Conservation (phyloP, 2,113 vertebrate species). For the Osmerus eperlanus region DNA sequence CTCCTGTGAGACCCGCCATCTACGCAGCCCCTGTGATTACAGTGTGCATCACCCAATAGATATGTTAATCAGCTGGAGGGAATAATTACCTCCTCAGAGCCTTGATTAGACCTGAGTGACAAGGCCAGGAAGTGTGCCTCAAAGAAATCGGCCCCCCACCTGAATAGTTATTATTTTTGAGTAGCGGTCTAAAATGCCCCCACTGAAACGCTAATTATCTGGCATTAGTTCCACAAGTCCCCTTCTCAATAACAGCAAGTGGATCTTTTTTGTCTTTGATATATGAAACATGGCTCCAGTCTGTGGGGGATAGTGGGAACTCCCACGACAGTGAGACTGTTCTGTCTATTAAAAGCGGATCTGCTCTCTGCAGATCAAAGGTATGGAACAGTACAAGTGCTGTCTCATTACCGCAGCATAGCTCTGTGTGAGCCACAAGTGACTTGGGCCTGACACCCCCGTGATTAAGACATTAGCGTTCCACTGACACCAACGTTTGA, state of each 20-base stretch:
- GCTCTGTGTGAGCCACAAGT: background rate
- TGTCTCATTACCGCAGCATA: slow-evolving; percentile 24
- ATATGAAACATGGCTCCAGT: slow-evolving; percentile 39
- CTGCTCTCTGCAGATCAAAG: slow-evolving; percentile 32
- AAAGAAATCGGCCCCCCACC: slow-evolving; percentile 60
- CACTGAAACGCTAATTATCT: slow-evolving; percentile 57
- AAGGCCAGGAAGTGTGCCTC: slow-evolving; percentile 46
- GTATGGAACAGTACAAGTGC: background rate
- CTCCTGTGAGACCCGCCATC: slow-evolving; percentile 24
- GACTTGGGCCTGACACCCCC: background rate
- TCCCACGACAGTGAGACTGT: slow-evolving; percentile 42
- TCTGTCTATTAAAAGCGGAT: slow-evolving; percentile 51
- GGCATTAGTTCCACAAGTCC: slow-evolving; percentile 56
- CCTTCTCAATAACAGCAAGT: slow-evolving; percentile 29
- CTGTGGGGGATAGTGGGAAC: slow-evolving; percentile 32
- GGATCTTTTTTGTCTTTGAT: slow-evolving; percentile 43
- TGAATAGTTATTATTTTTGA: slow-evolving; percentile 56
- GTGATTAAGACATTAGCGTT: background rate
- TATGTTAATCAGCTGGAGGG: slow-evolving; percentile 52
- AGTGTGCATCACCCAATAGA: slow-evolving; percentile 33
- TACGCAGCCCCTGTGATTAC: slow-evolving; percentile 50
- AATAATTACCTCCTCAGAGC: slow-evolving; percentile 60
- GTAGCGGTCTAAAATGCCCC: slow-evolving; percentile 49
- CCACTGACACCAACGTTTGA: background rate
- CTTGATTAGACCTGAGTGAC: slow-evolving; percentile 60